Conservation (phyloP, 2,113 vertebrate species). For the Bubalus kerabau region DNA sequence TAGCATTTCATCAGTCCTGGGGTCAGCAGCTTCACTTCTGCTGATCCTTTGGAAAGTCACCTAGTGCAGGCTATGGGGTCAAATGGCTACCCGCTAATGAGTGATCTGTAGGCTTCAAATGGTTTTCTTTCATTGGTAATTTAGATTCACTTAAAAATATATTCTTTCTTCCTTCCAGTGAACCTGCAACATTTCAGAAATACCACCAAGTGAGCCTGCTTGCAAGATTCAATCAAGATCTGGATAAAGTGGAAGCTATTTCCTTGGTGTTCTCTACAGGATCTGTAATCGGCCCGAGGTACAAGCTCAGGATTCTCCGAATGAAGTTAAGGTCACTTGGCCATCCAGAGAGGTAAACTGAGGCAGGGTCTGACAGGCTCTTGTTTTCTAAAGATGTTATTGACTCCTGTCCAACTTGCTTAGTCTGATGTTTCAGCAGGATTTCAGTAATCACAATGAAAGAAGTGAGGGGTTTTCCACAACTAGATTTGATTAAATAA, state of each 20-base stretch:
- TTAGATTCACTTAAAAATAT: background rate
- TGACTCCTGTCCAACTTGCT: background rate
- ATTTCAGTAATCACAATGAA: background rate
- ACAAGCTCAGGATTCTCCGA: constrained; percentile 88
- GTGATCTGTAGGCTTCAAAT: background rate
- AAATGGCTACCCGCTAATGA: background rate
- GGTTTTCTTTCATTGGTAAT: background rate
- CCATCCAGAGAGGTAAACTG: constrained; percentile 84
- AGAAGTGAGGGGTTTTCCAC: background rate
- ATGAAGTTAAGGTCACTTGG: constrained; percentile 86
- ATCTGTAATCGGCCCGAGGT: constrained; percentile 87
- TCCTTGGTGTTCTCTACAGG: constrained; percentile 88
- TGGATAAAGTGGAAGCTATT: constrained; percentile 85
- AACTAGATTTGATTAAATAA: background rate
- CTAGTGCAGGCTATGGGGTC: background rate
- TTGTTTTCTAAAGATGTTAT: background rate
- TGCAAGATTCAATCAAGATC: constrained; percentile 89
- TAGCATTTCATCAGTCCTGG: background rate
- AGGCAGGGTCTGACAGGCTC: background rate
- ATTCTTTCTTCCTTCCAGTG: constrained; percentile 75
- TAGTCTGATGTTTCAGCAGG: background rate
- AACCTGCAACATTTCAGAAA: constrained; percentile 85
- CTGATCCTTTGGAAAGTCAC: background rate
- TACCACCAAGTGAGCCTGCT: constrained; percentile 89
- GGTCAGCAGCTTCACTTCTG: background rate